Percentiles rank a stretch among this genome's conserved stretches.
Conservation (phyloP, 1,140 invertebrate species). For the Planococcus citri region DNA sequence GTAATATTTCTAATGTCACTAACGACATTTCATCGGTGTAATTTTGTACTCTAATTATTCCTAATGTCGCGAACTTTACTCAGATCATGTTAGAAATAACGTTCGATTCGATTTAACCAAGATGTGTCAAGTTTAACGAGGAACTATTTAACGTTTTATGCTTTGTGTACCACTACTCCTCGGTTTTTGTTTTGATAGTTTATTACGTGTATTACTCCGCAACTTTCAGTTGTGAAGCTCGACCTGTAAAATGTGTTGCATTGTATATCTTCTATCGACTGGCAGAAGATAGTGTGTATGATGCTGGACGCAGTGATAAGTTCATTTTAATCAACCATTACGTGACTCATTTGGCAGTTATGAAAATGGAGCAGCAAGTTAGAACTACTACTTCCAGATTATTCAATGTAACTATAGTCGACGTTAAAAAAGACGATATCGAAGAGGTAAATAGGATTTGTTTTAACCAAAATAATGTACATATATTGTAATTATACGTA, state of each 20-base stretch:
- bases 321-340: neutral
- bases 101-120: neutral
- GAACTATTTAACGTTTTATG: slow-evolving; percentile 4
- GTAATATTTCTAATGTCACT: neutral
- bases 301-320: slow-evolving; percentile 5
- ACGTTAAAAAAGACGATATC: slow-evolving; percentile 62
- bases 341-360: neutral
- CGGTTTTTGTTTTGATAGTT: slow-evolving; percentile 14
- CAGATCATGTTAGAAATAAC: neutral
- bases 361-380: slow-evolving; percentile 16
- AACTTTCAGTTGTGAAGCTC: slow-evolving; percentile 11
- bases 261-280: neutral
- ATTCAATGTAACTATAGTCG: slow-evolving; percentile 50
- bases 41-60: too few species aligned
- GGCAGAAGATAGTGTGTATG: slow-evolving; percentile 11
- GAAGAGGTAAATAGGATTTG: too few species aligned
- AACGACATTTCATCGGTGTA: too few species aligned
- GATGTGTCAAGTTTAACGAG: neutral
- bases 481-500: slow-evolving; percentile 1
- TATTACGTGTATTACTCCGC: slow-evolving; percentile 6
- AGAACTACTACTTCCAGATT: slow-evolving; percentile 39
- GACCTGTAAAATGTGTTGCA: slow-evolving; percentile 19
- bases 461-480: too few species aligned
- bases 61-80: too few species aligned
- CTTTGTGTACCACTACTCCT: slow-evolving; percentile 6